Evolutionary conservation across 2,113 vertebrate species (phyloP).

Genomic region (Myiozetetes cayanensis): DNA sequence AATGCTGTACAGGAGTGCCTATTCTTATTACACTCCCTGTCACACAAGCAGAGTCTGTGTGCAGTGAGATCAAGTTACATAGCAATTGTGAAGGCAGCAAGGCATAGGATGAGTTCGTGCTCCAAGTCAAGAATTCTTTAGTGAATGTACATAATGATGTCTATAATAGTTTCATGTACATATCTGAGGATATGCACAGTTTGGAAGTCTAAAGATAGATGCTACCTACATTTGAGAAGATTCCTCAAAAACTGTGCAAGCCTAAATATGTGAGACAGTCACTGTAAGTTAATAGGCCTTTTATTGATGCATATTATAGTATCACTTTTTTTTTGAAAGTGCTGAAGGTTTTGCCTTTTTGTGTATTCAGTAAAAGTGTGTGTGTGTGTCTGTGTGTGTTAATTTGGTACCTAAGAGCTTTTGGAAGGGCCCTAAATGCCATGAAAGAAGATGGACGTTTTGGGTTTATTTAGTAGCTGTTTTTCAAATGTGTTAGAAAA

Average conservation of each 20-base stretch:
- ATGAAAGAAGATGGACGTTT: neutral
- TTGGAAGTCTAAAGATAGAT: neutral
- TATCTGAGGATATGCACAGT: neutral
- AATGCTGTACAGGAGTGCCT: neutral
- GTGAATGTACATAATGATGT: constrained; percentile 1
- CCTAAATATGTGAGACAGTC: constrained; percentile 41
- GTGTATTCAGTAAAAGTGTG: neutral
- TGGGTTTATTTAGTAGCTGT: neutral
- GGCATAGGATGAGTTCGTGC: neutral
- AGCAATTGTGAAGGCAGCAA: neutral
- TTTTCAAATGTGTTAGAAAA: constrained; percentile 5
- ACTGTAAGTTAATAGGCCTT: constrained; percentile 16
- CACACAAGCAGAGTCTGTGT: neutral
- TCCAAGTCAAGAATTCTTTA: neutral
- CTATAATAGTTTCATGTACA: constrained; percentile 7
- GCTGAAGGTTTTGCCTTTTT: constrained; percentile 27
- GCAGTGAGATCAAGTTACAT: neutral
- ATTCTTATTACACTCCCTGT: neutral
- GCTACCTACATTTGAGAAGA: neutral
- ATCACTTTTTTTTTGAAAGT: neutral
- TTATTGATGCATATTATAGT: neutral
- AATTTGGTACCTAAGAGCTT: constrained; percentile 6
- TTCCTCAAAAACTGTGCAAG: neutral
- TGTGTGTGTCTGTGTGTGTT: accelerated
- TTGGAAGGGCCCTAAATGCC: constrained; percentile 1